Percentiles rank a stretch among this genome's conserved stretches.
Evolutionary conservation across 2,888 invertebrate species (phyloP).

Genomic region (Drosophila birchii): DNA sequence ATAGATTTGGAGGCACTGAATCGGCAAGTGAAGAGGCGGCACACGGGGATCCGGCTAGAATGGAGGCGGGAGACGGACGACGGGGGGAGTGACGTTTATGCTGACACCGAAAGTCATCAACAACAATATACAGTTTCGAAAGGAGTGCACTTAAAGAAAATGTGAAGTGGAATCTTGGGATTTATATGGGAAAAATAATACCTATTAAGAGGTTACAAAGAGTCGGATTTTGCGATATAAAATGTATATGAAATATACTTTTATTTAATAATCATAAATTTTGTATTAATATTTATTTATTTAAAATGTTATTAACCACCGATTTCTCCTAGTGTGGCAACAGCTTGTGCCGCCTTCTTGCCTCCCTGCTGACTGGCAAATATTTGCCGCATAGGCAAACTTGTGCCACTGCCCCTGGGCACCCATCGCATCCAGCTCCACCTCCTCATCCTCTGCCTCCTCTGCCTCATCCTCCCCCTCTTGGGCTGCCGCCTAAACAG

Average conservation of each 20-base stretch:
- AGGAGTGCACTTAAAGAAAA: not conserved
- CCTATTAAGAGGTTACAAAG: no score
- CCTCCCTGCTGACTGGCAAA: slow-evolving; percentile 58
- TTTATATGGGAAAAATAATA: no score
- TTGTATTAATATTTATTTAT: not conserved
- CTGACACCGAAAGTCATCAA: slow-evolving; percentile 74
- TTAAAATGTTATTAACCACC: not conserved
- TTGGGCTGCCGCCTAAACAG: not conserved
- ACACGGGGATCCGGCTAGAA: slow-evolving; percentile 13
- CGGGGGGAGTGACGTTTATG: slow-evolving; percentile 65
- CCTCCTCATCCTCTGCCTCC: not conserved
- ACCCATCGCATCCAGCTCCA: slow-evolving; percentile 1
- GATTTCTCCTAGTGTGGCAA: not conserved
- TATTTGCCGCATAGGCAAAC: slow-evolving; percentile 69
- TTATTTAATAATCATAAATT: not conserved
- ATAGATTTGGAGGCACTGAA: slow-evolving; percentile 34
- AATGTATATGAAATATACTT: no score
- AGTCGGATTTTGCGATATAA: no score
- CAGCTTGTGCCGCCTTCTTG: slow-evolving; percentile 15
- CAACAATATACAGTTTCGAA: slow-evolving; percentile 50
- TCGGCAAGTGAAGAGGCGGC: not conserved
- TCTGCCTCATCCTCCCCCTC: not conserved
- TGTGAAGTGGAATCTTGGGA: no score
- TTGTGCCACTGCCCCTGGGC: slow-evolving; percentile 59
- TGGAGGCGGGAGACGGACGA: not conserved